A percentile compares a stretch with the other conserved stretches of the same genome.
Evolutionary conservation across 2,113 vertebrate genomes (phyloP).

Genomic region (Tursiops truncatus): DNA sequence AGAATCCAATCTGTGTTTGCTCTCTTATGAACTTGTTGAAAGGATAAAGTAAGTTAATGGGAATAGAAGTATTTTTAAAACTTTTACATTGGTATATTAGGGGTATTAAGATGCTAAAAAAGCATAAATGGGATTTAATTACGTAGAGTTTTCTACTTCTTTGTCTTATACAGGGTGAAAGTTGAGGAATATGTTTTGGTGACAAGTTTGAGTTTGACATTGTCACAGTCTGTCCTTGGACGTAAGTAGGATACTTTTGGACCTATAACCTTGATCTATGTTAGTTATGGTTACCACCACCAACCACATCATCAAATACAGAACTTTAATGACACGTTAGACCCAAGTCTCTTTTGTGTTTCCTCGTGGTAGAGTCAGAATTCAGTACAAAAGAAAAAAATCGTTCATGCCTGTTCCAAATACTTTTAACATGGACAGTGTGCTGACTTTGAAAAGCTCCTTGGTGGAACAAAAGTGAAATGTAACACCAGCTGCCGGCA

Average conservation of each 20-base stretch:
- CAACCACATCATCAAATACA: neutral
- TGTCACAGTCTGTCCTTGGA: neutral
- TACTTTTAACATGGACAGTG: neutral
- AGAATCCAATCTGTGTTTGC: neutral
- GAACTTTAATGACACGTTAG: neutral
- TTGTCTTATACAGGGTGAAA: neutral
- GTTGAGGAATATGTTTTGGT: neutral
- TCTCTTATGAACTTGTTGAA: conserved; percentile 3
- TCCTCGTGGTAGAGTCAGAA: neutral
- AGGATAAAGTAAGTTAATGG: conserved; percentile 25
- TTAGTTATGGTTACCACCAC: neutral
- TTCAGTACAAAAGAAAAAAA: neutral
- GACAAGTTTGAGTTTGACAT: neutral
- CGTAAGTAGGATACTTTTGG: neutral
- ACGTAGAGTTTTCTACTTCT: neutral
- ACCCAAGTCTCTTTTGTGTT: neutral
- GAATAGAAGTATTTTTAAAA: neutral
- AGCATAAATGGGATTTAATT: neutral
- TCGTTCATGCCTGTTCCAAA: neutral
- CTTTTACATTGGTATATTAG: neutral
- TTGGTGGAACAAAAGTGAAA: neutral
- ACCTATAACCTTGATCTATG: neutral
- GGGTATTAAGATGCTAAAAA: neutral
- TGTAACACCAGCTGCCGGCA: neutral
- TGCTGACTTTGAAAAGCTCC: neutral